Percentiles rank a stretch among this genome's conserved stretches.
phyloP scores from a whole-genome alignment of 1,140 invertebrate species.

The Brachionus paranguensis region DNA sequence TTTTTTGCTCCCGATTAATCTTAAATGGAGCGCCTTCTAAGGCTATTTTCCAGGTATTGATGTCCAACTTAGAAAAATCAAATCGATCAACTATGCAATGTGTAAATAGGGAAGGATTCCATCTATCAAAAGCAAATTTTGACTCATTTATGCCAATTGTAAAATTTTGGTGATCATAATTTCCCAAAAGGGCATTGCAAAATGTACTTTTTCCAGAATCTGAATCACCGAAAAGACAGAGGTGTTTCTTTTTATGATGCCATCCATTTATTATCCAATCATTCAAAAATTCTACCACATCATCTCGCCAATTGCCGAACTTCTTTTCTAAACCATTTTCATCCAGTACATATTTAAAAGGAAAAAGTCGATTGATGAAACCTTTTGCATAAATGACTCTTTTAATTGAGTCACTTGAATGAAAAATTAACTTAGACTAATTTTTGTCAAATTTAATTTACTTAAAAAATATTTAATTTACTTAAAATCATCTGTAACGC shows the following conservation, averaged over 20 bases:
- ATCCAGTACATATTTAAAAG: not conserved
- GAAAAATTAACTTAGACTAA: too few species aligned
- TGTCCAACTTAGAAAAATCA: not conserved
- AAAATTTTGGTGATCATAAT: not conserved
- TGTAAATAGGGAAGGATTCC: not conserved
- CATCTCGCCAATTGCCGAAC: not conserved
- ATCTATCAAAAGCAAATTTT: not conserved
- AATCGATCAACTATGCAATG: not conserved
- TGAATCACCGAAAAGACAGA: not conserved
- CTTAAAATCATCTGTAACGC: not conserved
- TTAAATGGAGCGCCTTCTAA: not conserved
- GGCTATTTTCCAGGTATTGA: not conserved
- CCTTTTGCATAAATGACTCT: not conserved
- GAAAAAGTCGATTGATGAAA: not conserved
- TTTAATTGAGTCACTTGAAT: not conserved
- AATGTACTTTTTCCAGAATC: not conserved
- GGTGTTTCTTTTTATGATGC: not conserved
- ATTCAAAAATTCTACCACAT: not conserved
- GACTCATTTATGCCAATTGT: not conserved
- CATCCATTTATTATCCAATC: not conserved
- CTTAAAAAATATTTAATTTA: not conserved
- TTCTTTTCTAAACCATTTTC: not conserved
- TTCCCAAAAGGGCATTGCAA: not conserved
- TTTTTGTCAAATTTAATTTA: too few species aligned
- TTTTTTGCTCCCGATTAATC: not conserved